A percentile compares a stretch with the other conserved stretches of the same genome.
Conservation (phyloP, 2,113 vertebrate genomes). For the Labrus mixtus region DNA sequence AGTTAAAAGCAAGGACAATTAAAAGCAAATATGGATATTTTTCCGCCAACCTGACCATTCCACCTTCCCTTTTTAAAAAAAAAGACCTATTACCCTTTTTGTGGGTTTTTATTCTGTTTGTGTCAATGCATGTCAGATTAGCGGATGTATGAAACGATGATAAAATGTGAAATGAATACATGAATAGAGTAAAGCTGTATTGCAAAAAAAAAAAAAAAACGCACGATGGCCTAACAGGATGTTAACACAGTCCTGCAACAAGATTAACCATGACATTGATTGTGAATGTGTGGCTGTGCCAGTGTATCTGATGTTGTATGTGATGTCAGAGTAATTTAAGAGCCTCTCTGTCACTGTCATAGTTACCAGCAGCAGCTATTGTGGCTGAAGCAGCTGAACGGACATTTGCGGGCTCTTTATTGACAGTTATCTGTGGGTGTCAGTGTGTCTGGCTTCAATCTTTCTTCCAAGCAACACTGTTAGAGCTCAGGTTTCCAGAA, state of each 20-base stretch:
- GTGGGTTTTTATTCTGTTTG: not conserved
- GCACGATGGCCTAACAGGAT: not conserved
- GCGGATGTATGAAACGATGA: too few species aligned
- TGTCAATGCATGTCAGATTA: not conserved
- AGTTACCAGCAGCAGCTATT: constrained; percentile 89
- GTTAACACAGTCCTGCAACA: not conserved
- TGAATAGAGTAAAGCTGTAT: not conserved
- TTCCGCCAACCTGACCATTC: not conserved
- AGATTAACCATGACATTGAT: constrained; percentile 5
- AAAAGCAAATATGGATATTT: not conserved
- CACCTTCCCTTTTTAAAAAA: too few species aligned
- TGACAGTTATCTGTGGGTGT: constrained; percentile 73
- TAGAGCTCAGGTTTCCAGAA: too few species aligned
- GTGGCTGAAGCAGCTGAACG: constrained; percentile 76
- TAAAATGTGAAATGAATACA: not conserved
- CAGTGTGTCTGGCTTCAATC: not conserved
- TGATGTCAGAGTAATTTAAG: constrained; percentile 89
- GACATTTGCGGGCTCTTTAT: constrained; percentile 55
- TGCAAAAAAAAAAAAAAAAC: not conserved
- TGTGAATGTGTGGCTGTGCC: not conserved
- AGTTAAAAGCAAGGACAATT: not conserved
- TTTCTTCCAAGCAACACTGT: too few species aligned
- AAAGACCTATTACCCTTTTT: not conserved
- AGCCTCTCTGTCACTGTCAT: constrained; percentile 89
- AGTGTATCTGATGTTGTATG: constrained; percentile 88